Evolutionary conservation across 23 tunicate genomes (phyloP).

Genomic region (Aplidium turbinatum): DNA sequence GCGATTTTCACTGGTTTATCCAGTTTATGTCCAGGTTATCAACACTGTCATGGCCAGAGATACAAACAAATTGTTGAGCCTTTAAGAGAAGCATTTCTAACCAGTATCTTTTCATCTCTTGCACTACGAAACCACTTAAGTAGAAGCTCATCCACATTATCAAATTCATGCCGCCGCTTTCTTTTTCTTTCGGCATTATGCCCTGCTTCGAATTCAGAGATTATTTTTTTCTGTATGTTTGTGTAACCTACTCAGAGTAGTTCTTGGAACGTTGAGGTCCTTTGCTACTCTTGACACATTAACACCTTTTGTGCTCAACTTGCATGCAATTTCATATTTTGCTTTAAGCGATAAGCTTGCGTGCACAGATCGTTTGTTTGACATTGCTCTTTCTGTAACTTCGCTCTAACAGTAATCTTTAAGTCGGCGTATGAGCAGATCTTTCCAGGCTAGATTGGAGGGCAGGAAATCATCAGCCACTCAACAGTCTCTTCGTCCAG

Average conservation of each 20-base stretch:
- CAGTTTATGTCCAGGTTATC: slow-evolving; percentile 12
- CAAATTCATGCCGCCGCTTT: slow-evolving; percentile 1
- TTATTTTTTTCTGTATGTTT: slow-evolving; percentile 1
- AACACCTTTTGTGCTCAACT: too few relatives aligned
- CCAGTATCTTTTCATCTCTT: slow-evolving; percentile 6
- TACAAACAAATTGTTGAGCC: slow-evolving; percentile 2
- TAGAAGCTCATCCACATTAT: slow-evolving; percentile 14
- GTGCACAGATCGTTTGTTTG: too few relatives aligned
- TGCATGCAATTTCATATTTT: too few relatives aligned
- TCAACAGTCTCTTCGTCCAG: too few relatives aligned
- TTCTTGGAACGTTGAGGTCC: not conserved
- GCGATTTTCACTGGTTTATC: slow-evolving; percentile 1
- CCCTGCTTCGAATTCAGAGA: slow-evolving; percentile 8
- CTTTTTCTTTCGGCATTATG: not conserved
- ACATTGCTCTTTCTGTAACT: too few relatives aligned
- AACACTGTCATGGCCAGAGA: not conserved
- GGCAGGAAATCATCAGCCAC: too few relatives aligned
- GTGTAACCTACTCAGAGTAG: not conserved
- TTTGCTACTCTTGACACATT: slow-evolving; percentile 3
- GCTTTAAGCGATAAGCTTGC: too few relatives aligned
- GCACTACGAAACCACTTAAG: not conserved
- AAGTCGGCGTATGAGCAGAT: too few relatives aligned
- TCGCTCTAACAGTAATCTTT: too few relatives aligned
- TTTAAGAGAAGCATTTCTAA: not conserved
- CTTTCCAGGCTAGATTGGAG: too few relatives aligned